Evolutionary conservation across 2,888 invertebrate species (phyloP).

Genomic region (Aleiodes leptofemur): DNA sequence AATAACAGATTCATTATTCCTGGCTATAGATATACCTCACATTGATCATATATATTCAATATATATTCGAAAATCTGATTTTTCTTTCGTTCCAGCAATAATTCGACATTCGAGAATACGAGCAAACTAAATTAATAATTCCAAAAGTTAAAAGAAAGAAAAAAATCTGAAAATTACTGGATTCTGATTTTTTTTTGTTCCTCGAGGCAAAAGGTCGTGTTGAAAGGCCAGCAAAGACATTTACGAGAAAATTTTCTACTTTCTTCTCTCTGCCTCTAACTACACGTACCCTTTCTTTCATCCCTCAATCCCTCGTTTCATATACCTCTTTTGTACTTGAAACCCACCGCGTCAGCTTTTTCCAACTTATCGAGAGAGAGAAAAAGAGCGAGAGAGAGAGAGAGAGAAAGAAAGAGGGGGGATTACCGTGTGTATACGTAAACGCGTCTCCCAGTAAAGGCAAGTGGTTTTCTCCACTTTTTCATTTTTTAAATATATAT

Average conservation of each 20-base stretch:
- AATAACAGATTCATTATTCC: too few relatives aligned
- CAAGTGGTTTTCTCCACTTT: constrained; percentile 59
- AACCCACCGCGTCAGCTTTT: constrained; percentile 55
- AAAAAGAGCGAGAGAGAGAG: constrained; percentile 31
- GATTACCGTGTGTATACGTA: constrained; percentile 54
- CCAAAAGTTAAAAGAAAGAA: too few relatives aligned
- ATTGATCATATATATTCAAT: too few relatives aligned
- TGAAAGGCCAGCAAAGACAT: constrained; percentile 8
- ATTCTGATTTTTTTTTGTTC: background rate
- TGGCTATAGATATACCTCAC: too few relatives aligned
- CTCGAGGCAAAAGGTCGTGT: constrained; percentile 27
- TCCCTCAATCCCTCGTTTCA: constrained; percentile 23
- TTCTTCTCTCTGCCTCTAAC: background rate
- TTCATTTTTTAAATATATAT: constrained; percentile 54
- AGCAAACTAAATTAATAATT: too few relatives aligned
- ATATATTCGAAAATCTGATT: too few relatives aligned
- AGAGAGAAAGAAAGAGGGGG: too few relatives aligned
- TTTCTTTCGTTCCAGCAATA: too few relatives aligned
- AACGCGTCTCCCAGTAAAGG: constrained; percentile 63
- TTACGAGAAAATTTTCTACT: constrained; percentile 38
- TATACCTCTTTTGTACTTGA: constrained; percentile 35
- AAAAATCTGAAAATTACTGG: background rate
- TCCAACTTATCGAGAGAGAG: constrained; percentile 60
- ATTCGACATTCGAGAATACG: too few relatives aligned
- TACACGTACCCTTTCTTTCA: constrained; percentile 14